These are phyloP conservation scores for Caradrina kadenii DNA, from an alignment of 2,888 invertebrate genomes.

Conservation along the genomic window DNA sequence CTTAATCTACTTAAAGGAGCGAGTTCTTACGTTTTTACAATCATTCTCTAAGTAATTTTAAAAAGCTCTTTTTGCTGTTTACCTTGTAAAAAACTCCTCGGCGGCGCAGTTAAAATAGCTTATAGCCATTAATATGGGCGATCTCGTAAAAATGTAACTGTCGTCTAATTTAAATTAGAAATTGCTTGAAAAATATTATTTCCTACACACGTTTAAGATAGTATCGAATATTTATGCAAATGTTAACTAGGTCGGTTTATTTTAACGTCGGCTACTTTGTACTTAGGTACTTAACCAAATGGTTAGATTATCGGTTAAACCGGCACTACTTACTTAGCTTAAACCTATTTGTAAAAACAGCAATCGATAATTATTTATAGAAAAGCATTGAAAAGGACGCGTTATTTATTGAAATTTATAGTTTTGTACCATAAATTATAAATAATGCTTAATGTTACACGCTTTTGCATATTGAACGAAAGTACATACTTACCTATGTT, in stretches of 20 bases:
- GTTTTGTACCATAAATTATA: slow-evolving; percentile 14
- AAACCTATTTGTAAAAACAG: slow-evolving; percentile 41
- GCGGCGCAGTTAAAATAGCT: slow-evolving; percentile 24
- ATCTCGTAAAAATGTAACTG: slow-evolving; percentile 53
- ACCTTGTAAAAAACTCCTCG: slow-evolving; percentile 13
- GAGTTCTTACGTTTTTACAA: slow-evolving; percentile 27
- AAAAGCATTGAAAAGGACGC: slow-evolving; percentile 35
- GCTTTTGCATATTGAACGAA: slow-evolving; percentile 22
- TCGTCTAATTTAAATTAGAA: slow-evolving; percentile 57
- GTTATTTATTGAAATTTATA: slow-evolving; percentile 51
- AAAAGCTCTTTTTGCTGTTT: slow-evolving; percentile 29
- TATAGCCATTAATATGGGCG: slow-evolving; percentile 29
- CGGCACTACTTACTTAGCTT: slow-evolving; percentile 13
- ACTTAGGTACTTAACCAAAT: slow-evolving; percentile 49
- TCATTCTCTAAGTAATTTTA: slow-evolving; percentile 16
- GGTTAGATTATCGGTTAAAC: slow-evolving; percentile 39
- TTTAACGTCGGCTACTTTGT: slow-evolving; percentile 53
- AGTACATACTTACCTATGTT: background rate
- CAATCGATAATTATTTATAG: slow-evolving; percentile 36
- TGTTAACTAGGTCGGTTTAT: slow-evolving; percentile 35
- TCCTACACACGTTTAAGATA: slow-evolving; percentile 41
- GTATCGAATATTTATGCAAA: slow-evolving; percentile 50
- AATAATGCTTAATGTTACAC: slow-evolving; percentile 18
- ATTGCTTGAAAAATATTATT: slow-evolving; percentile 54
- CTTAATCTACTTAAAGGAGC: slow-evolving; percentile 17